Evolutionary conservation across 2,113 vertebrate species (phyloP), one percentile per base, ranked within the genome.

Genomic region (Piprites chloris): DNA sequence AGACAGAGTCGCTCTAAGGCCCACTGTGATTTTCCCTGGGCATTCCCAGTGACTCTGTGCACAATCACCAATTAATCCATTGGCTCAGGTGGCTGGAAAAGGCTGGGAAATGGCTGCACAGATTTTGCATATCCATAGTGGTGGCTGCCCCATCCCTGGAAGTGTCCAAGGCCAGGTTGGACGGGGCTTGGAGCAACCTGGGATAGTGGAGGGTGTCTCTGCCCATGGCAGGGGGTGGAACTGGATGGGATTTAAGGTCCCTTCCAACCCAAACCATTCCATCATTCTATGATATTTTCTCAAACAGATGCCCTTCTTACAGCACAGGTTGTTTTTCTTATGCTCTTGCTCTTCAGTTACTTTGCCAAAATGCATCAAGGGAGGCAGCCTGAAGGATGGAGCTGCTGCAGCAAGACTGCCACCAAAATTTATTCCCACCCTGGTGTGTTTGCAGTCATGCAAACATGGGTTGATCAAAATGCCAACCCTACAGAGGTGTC

Each of bases 141-240:
- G 55, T 55, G 35, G 41, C 49, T 84, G 18, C 22, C 26, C 35
- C 20, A 62, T 49, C 14, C 21, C 63, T 71, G 35, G 26, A 27
- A 49, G n/a, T 47, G 63, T 47, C n/a, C 47, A 55, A 55, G 47
- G 62, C 10, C 55, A 32, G 30, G 21, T 0, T 68, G 46, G 62
- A 35, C 0, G 0, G 46, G 0, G 0, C n/a, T 47, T 76, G 26
- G 63, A 83, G 47, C 41, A 62, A 11, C 26, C n/a, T 33, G 55
- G 41, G 32, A 2, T 11, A 35, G 79, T 63, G 87, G 47, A 23
- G 69, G 21, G 18, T 90, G 35, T 35, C 63, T 14, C n/a, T 76
- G 55, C 20, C 28, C 26, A 9, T 27, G 47, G 24, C 47, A 69
- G 63, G 12, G 41, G 1, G 4, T 32, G 35, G 12, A 5, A 69